Conservation (phyloP, 2,888 invertebrate species). For the Latheticus oryzae region DNA sequence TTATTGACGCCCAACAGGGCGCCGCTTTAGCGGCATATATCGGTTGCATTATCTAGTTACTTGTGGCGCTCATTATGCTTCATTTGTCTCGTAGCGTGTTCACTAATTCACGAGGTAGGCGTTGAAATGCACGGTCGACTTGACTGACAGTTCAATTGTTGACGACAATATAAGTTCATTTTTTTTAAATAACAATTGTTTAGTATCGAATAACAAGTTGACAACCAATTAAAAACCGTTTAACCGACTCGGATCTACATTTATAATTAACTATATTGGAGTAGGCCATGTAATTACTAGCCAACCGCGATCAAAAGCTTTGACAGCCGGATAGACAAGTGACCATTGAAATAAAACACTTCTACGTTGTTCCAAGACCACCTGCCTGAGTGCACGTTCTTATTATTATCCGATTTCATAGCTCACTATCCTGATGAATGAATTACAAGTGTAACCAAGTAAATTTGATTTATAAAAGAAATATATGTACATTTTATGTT, state of each 20-base stretch:
- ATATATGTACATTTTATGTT: no score
- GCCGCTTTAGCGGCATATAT: constrained; percentile 26
- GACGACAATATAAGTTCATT: background rate
- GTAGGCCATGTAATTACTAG: constrained; percentile 62
- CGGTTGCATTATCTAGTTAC: constrained; percentile 40
- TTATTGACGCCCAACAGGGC: constrained; percentile 56
- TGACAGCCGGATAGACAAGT: constrained; percentile 61
- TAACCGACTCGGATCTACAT: constrained; percentile 59
- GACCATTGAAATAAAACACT: constrained; percentile 54
- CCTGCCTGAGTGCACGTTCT: constrained; percentile 48
- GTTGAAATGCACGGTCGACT: constrained; percentile 35
- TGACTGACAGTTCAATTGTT: constrained; percentile 31
- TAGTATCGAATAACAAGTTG: constrained; percentile 62
- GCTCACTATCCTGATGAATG: constrained; percentile 19
- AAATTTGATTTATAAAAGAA: constrained; percentile 1
- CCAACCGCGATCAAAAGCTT: constrained; percentile 60
- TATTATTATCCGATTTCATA: constrained; percentile 37
- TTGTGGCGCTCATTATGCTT: constrained; percentile 38
- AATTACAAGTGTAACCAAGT: no score
- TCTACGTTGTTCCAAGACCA: constrained; percentile 43
- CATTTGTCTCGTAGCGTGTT: constrained; percentile 38
- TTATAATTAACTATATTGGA: constrained; percentile 64
- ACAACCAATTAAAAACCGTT: constrained; percentile 65
- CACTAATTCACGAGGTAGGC: constrained; percentile 40
- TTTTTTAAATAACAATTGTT: constrained; percentile 15